Conservation (phyloP, 2,888 invertebrate genomes). For the Cryptosula pallasiana region DNA sequence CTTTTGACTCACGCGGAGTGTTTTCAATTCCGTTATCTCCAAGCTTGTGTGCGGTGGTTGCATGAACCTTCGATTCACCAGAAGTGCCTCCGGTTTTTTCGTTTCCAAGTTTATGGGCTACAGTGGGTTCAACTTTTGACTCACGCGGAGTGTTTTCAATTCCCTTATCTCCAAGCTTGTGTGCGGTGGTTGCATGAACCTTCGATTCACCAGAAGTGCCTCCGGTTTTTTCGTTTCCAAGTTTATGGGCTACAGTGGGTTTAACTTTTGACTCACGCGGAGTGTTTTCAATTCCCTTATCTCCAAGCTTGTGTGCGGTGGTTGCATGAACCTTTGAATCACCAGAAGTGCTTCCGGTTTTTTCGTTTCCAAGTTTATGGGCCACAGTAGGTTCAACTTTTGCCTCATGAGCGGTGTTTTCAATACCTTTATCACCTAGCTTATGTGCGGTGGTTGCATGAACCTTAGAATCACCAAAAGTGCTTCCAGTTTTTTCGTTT, state of each 20-base stretch:
- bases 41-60: background rate
- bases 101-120: slow-evolving; percentile 11
- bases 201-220: background rate
- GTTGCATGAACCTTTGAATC: background rate
- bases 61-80: background rate
- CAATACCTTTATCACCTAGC: slow-evolving; percentile 12
- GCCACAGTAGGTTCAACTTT: background rate
- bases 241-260: background rate
- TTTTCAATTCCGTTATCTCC: slow-evolving; percentile 20
- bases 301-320: background rate
- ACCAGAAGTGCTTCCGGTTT: background rate
- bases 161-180: slow-evolving; percentile 12
- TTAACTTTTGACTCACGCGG: background rate
- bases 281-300: background rate
- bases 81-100: background rate
- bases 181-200: background rate
- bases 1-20: background rate
- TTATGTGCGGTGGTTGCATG: background rate
- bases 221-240: background rate
- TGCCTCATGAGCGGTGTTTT: background rate
- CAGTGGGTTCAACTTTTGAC: background rate
- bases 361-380: background rate
- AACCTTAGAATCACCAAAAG: background rate
- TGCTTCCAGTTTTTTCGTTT: background rate
- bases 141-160: background rate